Base-by-base conservation (phyloP, 1,140 invertebrate species). In the Lerema accius region DNA sequence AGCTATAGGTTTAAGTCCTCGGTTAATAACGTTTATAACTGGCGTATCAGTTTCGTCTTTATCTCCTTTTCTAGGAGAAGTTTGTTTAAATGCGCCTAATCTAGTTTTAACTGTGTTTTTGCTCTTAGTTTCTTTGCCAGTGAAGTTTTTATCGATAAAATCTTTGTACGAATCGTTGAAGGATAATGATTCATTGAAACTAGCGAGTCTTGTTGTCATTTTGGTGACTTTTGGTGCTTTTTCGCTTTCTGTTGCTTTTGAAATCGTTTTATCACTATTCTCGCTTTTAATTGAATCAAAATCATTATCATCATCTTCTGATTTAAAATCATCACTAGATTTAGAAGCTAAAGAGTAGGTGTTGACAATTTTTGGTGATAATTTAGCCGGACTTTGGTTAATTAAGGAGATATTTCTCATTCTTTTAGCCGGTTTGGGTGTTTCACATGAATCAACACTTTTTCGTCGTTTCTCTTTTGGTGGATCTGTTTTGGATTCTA, bases 111-210 rank as follows among this genome's bases (percentile, higher is more conserved):
- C 55, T 67, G 53, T 5, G 45, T 48, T 39, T 71, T 49, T 16
- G 19, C 3, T 3, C 10, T 16, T 0, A 4, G 6, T 5, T 2
- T 40, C 26, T 46, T 49, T 39, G 14, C 9, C n/a, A 0, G 60
- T 61, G 23, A 74, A 77, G 17, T 71, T 82, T 53, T 75, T 80
- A 11, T 66, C 71, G 4, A 85, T 67, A 51, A 89, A 87, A 19
- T 80, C 67, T 49, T 78, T 84, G 40, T 86, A 87, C 0, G 83
- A 74, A 43, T 86, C 86, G 14, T 84, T 83, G 39, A 86, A 89
- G 0, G 73, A 69, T 0, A 71, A 49, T n/a, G 73, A 59, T 5
- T 58, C 42, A 9, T 28, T 46, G n/a, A 32, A 19, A 13, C 11
- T 13, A 16, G 26, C 9, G 0, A 15, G 26, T 10, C 35, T 56